Evolutionary conservation across 2,113 vertebrate species (phyloP).

Genomic region (Tapirus terrestris): DNA sequence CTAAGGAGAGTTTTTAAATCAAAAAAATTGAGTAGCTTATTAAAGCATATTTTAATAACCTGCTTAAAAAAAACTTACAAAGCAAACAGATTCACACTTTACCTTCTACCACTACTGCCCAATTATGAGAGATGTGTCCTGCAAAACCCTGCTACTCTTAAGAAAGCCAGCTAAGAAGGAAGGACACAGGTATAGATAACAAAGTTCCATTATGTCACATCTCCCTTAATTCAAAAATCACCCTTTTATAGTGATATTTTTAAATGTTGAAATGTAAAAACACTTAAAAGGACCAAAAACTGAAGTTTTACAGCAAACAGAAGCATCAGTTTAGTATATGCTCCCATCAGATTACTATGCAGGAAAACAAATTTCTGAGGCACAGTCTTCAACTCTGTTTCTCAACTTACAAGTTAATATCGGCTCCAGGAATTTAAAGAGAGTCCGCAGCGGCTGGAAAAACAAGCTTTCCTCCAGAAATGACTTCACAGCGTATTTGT

Average conservation of each 20-base stretch:
- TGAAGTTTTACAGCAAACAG: not conserved
- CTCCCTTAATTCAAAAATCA: not conserved
- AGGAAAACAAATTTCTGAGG: not conserved
- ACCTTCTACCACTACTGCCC: not conserved
- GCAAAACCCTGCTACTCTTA: not conserved
- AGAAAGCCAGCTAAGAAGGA: not conserved
- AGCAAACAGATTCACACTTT: not conserved
- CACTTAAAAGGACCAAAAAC: not conserved
- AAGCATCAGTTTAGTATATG: not conserved
- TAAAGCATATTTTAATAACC: not conserved
- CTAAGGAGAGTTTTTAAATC: not conserved
- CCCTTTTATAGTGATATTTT: not conserved
- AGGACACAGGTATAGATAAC: not conserved
- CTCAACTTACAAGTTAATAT: not conserved
- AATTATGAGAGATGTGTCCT: not conserved
- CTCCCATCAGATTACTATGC: not conserved
- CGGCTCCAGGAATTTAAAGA: not conserved
- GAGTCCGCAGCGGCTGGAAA: not conserved
- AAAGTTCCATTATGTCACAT: not conserved
- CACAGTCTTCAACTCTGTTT: not conserved
- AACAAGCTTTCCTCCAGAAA: constrained; percentile 56
- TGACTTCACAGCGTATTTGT: constrained; percentile 53
- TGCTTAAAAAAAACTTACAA: not conserved
- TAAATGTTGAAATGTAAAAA: not conserved
- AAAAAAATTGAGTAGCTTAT: not conserved